Base-by-base conservation (phyloP, 2,113 vertebrate species). In the Electrona antarctica region DNA sequence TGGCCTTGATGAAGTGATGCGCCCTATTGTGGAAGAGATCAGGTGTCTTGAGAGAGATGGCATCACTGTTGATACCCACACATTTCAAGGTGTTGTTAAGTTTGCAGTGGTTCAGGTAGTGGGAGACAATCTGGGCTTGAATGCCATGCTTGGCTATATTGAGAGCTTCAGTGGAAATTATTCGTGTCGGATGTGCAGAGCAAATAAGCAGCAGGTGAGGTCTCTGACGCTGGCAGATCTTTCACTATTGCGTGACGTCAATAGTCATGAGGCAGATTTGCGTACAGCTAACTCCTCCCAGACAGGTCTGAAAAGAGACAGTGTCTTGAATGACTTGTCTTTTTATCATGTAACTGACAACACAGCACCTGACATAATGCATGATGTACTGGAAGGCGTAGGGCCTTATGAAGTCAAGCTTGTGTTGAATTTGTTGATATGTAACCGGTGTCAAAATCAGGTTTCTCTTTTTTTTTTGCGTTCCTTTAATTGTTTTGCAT, bases 341-440 rank as follows among this genome's bases (percentile, higher is more conserved):
- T 61, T 61, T 45, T 61, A 6, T 21, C 15, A 54, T 54, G 21
- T 67, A 11, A 29, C 15, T 28, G 65, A 67, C 50, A 67, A 67
- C 29, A 45, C 29, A 13, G 49, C 65, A 13, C 49, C 52, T 11
- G 65, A 67, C 33, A 29, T 67, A 11, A 67, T 67, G 65, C 65
- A 67, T 67, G 65, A 56, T 13, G 41, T 67, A 4, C 51, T 67
- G 14, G 65, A 67, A 56, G 65, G 48, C 10, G 65, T 55, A 13
- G 51, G 65, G 8, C 7, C 56, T 10, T 47, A 58, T 11, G 67
- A 58, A 15, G 13, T 69, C 29, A 69, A 69, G 14, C 67, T 67
- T 54, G 56, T 69, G 29, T 69, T 69, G n/a, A 69, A 69, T 9
- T 12, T 54, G 15, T 8, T 69, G 11, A 69, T 69, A 47, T n/a